Conservation (phyloP, 2,113 vertebrate genomes). For the Ictalurus punctatus region DNA sequence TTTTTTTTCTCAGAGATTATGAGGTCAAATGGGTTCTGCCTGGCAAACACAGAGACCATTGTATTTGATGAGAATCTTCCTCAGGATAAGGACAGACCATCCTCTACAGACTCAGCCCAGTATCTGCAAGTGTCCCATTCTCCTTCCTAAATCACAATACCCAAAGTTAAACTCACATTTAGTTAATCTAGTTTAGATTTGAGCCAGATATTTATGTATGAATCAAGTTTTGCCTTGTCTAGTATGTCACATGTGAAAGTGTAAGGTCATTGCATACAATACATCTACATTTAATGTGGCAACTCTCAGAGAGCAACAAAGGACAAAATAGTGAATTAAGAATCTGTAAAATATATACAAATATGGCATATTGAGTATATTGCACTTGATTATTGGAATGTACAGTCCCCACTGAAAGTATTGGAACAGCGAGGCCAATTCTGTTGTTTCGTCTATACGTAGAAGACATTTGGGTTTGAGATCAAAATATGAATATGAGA, state of each 20-base stretch:
- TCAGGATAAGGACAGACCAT: constrained; percentile 84
- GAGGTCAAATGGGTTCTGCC: constrained; percentile 95
- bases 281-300: too few relatives aligned
- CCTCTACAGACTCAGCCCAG: constrained; percentile 82
- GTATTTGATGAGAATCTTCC: constrained; percentile 89
- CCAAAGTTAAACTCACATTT: not conserved
- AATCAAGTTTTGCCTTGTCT: not conserved
- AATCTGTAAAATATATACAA: too few relatives aligned
- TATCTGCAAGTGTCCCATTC: constrained; percentile 75
- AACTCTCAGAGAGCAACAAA: too few relatives aligned
- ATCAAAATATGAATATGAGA: too few relatives aligned
- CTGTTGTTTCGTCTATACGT: too few relatives aligned
- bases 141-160: not conserved
- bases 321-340: too few relatives aligned
- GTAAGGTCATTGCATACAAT: too few relatives aligned
- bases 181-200: not conserved
- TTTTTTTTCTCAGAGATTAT: constrained; percentile 85
- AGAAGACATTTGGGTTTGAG: too few relatives aligned
- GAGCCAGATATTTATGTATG: not conserved
- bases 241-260: not conserved
- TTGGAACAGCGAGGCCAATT: too few relatives aligned
- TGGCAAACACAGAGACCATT: constrained; percentile 97
- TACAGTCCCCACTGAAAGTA: too few relatives aligned
- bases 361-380: too few relatives aligned
- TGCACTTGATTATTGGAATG: too few relatives aligned